Evolutionary conservation across 2,113 vertebrate genomes (phyloP), one percentile per base, ranked within the genome.

Genomic region (Leuciscus idus): DNA sequence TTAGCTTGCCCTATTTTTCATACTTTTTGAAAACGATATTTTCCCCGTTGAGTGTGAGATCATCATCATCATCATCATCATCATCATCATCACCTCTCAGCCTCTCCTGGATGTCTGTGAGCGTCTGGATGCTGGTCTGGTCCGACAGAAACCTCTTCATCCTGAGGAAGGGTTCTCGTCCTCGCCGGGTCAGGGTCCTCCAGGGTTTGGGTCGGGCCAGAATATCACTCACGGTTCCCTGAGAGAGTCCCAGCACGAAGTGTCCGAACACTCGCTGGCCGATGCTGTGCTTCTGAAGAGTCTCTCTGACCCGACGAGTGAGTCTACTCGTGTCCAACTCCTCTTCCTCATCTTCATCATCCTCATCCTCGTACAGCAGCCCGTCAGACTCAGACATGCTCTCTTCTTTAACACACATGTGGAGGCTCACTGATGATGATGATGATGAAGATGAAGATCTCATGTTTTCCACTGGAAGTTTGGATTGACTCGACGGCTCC

Each of bases 141-240:
- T 98, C 97, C 0, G 98, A 97, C 64, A 99, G 95, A 93, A 99
- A 99, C 94, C 98, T 97, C 94, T 96, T 97, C 98, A 99, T 99
- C 93, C 99, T 99, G 90, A 98, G 95, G 91, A 99, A 99, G 0
- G 98, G 98, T 86, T 99, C 98, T 92, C 98, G 99, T 84, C 97
- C 98, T 92, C 99, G 98, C 87, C 98, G 96, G 0, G 98, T 99
- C 91, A 99, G 96, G 94, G 98, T 99, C 91, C 97, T 96, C 98
- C 98, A 99, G 87, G 98, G 97, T 91, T 99, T 99, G 93, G 98
- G 98, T 86, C 98, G 94, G 0, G 98, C 97, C 93, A 99, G 93
- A 89, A 99, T 98, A 94, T 99, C 98, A 0, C 97, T 99, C 92
- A 99, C 98, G 0, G 97, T 98, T 92, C 98, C 98, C 92, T 99